Evolutionary conservation across 2,888 invertebrate species (phyloP), one percentile per base, ranked within the genome.

Genomic region (Euphydryas editha): DNA sequence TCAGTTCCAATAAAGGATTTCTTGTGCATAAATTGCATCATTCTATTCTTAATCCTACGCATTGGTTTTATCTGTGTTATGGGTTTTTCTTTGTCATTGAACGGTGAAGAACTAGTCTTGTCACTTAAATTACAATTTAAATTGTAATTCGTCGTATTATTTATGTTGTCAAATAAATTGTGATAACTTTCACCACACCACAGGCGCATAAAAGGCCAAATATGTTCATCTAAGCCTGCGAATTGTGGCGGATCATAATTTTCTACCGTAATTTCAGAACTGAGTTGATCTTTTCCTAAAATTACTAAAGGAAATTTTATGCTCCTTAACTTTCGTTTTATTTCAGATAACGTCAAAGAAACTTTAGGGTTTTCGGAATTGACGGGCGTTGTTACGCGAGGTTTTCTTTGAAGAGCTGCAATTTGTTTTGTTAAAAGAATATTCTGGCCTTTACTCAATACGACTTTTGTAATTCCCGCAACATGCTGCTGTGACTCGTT

Each of bases 121-220:
- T 30, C 17, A 17, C 36, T 18, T 47, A 8, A 10, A 18, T n/a
- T 18, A 47, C 11, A 8, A 20, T 30, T 30, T 30, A 8, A 30
- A 30, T 30, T 7, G 36, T 4, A 1, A 49, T 21, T 54, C 5
- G 0, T 5, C 13, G 18, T 36, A 30, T 36, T 47, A 20, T 21
- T 58, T 46, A n/a, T 6, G 30, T 55, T 61, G 44, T 36, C 49
- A 62, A 20, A 64, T 4, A 30, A 56, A 67, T 61, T 72, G 68
- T 24, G 67, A 39, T 67, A n/a, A n/a, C 56, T 44, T 39, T 64
- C 62, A 49, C 62, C 20, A 30, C 47, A 44, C 90, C 91, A 90
- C 21, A 80, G 76, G 18, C 73, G 47, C 91, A 91, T 91, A 75
- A 84, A 91, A 20, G 90, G 91, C 90, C 90, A 90, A 60, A 88